These are phyloP conservation scores for Anguilla megastoma DNA, from an alignment of 2,797 vertebrate species.

Conservation along the genomic window DNA sequence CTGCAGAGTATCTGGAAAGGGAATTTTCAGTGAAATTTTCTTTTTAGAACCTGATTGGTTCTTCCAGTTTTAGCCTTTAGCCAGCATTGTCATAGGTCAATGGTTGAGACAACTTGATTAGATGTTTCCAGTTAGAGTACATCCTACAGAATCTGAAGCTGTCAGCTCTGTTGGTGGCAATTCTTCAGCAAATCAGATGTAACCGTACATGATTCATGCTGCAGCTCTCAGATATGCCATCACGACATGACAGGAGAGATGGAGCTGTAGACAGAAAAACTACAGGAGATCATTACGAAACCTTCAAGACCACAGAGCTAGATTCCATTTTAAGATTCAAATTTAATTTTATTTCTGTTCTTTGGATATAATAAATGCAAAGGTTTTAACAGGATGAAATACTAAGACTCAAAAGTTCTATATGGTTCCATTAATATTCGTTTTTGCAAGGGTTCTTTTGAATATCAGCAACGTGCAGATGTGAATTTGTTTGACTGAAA, in stretches of 20 bases:
- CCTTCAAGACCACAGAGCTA: not conserved
- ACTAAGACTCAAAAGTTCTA: not conserved
- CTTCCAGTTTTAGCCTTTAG: not conserved
- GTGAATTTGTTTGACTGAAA: not conserved
- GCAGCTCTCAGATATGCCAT: not conserved
- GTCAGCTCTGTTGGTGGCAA: not conserved
- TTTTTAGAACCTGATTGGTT: not conserved
- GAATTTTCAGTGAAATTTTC: not conserved
- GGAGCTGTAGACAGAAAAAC: not conserved
- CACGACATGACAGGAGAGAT: not conserved
- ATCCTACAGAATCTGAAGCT: not conserved
- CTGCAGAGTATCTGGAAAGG: not conserved
- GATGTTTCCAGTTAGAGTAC: not conserved
- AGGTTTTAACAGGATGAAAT: not conserved
- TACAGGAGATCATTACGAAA: not conserved
- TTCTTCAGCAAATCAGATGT: not conserved
- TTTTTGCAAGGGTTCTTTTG: not conserved
- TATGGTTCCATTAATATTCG: not conserved
- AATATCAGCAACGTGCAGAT: not conserved
- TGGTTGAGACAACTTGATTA: not conserved
- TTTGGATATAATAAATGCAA: not conserved
- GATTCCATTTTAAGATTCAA: not conserved
- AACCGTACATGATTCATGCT: not conserved
- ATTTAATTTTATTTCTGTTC: no score
- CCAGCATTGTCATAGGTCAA: not conserved